Evolutionary conservation across 2,113 vertebrate species (phyloP).

Genomic region (Mormyrus lacerda): DNA sequence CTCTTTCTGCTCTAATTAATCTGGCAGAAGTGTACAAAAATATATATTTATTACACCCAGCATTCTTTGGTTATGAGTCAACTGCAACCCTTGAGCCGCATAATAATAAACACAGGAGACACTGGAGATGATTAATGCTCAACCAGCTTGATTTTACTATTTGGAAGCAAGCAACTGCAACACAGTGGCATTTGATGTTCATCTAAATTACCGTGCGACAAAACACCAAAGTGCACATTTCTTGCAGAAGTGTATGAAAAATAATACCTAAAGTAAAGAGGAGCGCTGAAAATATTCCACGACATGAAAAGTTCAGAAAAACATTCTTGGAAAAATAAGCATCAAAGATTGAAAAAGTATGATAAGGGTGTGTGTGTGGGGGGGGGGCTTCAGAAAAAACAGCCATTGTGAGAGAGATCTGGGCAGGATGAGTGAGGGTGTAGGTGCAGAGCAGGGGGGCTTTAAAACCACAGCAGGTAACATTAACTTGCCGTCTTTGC

Average conservation of each 20-base stretch:
- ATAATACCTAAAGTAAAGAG: background rate
- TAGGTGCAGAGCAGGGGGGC: slow-evolving; percentile 58
- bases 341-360: background rate
- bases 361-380: background rate
- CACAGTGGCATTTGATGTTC: background rate
- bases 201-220: background rate
- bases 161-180: background rate
- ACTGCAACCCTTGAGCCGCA: background rate
- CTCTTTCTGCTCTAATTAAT: background rate
- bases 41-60: background rate
- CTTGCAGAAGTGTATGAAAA: background rate
- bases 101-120: background rate
- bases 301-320: slow-evolving; percentile 5
- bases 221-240: background rate
- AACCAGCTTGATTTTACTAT: background rate
- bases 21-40: background rate
- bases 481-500: slow-evolving; percentile 35
- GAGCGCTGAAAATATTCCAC: background rate
- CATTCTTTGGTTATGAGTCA: slow-evolving; percentile 3
- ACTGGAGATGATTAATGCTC: background rate
- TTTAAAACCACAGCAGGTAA: slow-evolving; percentile 59
- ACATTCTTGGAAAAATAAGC: slow-evolving; percentile 15
- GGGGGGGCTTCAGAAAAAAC: slow-evolving; percentile 22
- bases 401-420: slow-evolving; percentile 39
- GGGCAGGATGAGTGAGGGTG: slow-evolving; percentile 55